Evolutionary conservation across 2,888 invertebrate species (phyloP).

Genomic region (Oxytorus armatus): DNA sequence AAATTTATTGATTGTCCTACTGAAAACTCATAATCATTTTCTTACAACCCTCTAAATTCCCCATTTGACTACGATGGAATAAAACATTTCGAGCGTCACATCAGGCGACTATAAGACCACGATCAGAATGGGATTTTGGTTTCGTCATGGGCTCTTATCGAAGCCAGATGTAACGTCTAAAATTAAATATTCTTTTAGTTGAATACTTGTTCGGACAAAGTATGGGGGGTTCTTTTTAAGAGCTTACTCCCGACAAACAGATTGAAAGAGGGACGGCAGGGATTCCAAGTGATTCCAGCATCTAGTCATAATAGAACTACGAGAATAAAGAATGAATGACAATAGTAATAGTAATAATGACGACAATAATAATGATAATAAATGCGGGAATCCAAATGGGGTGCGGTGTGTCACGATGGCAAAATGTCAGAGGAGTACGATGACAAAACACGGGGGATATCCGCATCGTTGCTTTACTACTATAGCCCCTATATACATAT

Average conservation of each 20-base stretch:
- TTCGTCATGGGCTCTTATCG: too few species aligned
- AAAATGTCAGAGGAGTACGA: slow-evolving; percentile 48
- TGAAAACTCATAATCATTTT: too few species aligned
- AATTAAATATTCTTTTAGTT: neutral
- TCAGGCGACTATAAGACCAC: too few species aligned
- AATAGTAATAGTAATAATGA: slow-evolving; percentile 38
- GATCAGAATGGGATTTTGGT: too few species aligned
- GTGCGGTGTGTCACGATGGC: slow-evolving; percentile 58
- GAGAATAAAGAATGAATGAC: slow-evolving; percentile 33
- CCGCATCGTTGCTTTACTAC: slow-evolving; percentile 10
- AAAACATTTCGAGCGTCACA: too few species aligned
- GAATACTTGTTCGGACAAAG: neutral
- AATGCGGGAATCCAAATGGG: slow-evolving; percentile 44
- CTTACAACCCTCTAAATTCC: too few species aligned
- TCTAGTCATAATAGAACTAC: neutral
- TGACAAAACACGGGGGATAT: slow-evolving; percentile 30
- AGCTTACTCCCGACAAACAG: neutral
- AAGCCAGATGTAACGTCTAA: too few species aligned
- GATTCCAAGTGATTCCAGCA: slow-evolving; percentile 16
- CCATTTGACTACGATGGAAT: too few species aligned
- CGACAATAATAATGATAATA: slow-evolving; percentile 41
- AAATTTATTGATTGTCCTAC: too few species aligned
- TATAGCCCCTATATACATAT: neutral
- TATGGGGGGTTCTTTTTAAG: neutral
- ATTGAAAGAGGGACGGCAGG: slow-evolving; percentile 21